Evolutionary conservation across 2,113 vertebrate species (phyloP), one percentile per base, ranked within the genome.

Genomic region (Brachyhypopomus occidentalis): DNA sequence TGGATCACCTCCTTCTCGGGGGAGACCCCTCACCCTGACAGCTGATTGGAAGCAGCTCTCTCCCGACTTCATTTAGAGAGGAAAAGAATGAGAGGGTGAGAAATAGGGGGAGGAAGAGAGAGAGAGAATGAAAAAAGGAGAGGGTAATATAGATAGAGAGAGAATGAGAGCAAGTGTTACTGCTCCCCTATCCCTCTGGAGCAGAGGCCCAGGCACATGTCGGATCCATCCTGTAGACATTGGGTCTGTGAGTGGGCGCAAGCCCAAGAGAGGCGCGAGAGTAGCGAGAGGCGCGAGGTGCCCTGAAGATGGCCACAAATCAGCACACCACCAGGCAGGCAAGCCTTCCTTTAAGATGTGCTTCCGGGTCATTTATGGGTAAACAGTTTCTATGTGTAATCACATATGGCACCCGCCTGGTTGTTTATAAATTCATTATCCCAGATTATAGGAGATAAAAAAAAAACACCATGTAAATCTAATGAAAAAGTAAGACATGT

Each of bases 191-290:
- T 30, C 52, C 63, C 59, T 58, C 75, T 34, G 48, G 19, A 60
- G 59, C 20, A 67, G 58, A 71, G 64, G 20, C 41, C 59, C 17
- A 66, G 17, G 38, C 52, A 6, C 23, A 66, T n/a, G 73, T 60
- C n/a, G 48, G 77, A 69, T 62, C 55, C 62, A 70, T 60, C 72
- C 22, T n/a, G 64, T 48, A 64, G 20, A 75, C 79, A 82, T 64
- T 85, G 23, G 64, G 77, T 85, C 63, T 85, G 76, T 71, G 56
- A 82, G 79, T 79, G 82, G 77, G 72, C 60, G 16, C 30, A 77
- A 75, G 23, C 58, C 34, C 58, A 63, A 67, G 63, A 81, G 79
- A 75, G 79, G 63, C 5, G 45, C 38, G 22, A 69, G 9, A 56
- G 22, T 27, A 38, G 66, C 36, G 45, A 66, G 22, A 73, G 75